phyloP scores from a whole-genome alignment of 2,797 vertebrate genomes.

The Coendou prehensilis region DNA sequence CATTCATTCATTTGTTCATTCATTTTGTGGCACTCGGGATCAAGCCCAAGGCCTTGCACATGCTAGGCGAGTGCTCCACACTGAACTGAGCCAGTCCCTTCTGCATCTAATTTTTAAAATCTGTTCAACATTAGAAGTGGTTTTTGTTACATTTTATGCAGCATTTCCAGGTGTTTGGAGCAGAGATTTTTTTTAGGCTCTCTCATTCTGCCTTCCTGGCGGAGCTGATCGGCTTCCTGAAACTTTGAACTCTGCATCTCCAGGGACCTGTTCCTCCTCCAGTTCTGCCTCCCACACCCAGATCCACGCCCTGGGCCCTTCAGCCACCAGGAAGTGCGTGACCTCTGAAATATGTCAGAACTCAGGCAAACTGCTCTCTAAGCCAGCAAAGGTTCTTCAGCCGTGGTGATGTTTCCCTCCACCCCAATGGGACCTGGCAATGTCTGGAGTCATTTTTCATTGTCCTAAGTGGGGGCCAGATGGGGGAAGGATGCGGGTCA shows the following conservation, averaged over 20 bases:
- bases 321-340: background rate
- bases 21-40: background rate
- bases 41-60: background rate
- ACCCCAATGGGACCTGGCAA: background rate
- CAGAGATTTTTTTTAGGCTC: background rate
- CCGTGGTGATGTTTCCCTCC: rapidly evolving
- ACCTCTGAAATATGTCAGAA: background rate
- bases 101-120: background rate
- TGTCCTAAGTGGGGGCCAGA: background rate
- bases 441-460: background rate
- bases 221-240: background rate
- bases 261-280: background rate
- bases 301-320: background rate
- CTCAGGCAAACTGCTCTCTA: background rate
- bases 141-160: background rate
- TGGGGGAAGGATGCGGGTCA: too few species aligned
- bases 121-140: background rate
- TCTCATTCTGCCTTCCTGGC: background rate
- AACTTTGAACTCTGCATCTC: background rate
- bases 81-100: background rate
- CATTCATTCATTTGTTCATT: background rate
- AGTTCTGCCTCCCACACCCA: background rate
- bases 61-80: background rate
- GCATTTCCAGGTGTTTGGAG: background rate
- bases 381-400: background rate